Percentiles rank a stretch among this genome's conserved stretches.
Evolutionary conservation across 1,140 invertebrate species (phyloP).

Genomic region (Heliconius melpomene): DNA sequence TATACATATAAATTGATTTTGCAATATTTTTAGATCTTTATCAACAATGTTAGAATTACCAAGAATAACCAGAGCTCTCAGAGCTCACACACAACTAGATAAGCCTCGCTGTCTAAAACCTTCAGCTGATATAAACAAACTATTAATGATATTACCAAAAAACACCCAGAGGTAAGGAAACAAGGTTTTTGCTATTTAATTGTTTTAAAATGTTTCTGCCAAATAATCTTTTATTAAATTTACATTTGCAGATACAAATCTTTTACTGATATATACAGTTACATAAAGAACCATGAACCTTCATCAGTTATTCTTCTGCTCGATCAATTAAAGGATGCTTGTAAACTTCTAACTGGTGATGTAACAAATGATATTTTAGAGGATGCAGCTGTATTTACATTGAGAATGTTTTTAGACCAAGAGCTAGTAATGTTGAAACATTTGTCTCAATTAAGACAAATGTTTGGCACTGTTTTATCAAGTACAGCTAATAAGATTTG

Average conservation of each 20-base stretch:
- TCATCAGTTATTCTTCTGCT: slow-evolving; percentile 48
- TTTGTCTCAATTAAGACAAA: slow-evolving; percentile 79
- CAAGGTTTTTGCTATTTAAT: not conserved
- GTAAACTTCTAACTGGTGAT: slow-evolving; percentile 70
- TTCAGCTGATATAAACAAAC: slow-evolving; percentile 43
- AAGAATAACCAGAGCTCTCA: slow-evolving; percentile 68
- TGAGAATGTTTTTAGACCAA: slow-evolving; percentile 84
- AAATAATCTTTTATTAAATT: not conserved
- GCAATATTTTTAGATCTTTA: not conserved
- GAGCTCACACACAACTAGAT: slow-evolving; percentile 73
- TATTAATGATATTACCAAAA: slow-evolving; percentile 42
- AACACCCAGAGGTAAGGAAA: slow-evolving; percentile 57
- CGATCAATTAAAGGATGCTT: slow-evolving; percentile 58
- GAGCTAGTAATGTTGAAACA: slow-evolving; percentile 82
- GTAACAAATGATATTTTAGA: slow-evolving; percentile 82
- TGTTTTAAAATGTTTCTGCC: not conserved
- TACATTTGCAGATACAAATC: slow-evolving; percentile 62
- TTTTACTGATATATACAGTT: slow-evolving; percentile 61
- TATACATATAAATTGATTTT: not conserved
- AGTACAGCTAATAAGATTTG: slow-evolving; percentile 80
- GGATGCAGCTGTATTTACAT: slow-evolving; percentile 83
- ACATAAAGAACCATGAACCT: slow-evolving; percentile 65
- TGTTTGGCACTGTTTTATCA: slow-evolving; percentile 79
- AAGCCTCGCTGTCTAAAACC: slow-evolving; percentile 68
- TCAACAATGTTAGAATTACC: slow-evolving; percentile 66